Evolutionary conservation across 2,113 vertebrate species (phyloP).

Genomic region (Gallinago undulata): DNA sequence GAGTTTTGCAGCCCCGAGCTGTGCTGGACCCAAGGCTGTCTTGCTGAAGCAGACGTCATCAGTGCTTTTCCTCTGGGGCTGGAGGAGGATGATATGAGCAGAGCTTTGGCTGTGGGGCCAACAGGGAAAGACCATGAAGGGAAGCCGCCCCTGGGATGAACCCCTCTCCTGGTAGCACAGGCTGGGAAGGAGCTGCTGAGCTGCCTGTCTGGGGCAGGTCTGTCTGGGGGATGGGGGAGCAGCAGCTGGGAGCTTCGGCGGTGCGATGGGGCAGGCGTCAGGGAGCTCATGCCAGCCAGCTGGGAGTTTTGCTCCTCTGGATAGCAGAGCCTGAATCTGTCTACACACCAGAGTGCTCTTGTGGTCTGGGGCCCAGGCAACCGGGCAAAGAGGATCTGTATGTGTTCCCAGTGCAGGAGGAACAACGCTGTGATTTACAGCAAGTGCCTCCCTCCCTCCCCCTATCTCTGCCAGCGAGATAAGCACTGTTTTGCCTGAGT

Average conservation of each 20-base stretch:
- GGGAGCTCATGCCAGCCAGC: background rate
- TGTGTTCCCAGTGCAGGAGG: fast-evolving
- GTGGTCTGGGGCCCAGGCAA: background rate
- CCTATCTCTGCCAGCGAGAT: background rate
- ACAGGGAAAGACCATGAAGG: background rate
- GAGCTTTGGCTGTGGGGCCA: fast-evolving
- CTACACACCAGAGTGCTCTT: background rate
- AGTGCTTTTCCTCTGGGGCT: background rate
- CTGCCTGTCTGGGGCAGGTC: background rate
- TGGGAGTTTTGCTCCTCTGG: background rate
- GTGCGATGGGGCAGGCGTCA: fast-evolving
- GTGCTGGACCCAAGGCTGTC: background rate
- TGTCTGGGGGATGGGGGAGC: background rate
- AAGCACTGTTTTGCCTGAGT: background rate
- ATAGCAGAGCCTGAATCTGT: background rate
- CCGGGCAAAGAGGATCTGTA: background rate
- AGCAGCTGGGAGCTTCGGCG: background rate
- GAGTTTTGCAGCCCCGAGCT: background rate
- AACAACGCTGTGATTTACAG: background rate
- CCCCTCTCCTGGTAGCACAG: background rate
- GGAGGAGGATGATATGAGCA: background rate
- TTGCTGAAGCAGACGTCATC: background rate
- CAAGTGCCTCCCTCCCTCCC: background rate
- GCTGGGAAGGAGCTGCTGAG: background rate
- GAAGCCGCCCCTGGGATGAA: background rate